phyloP scores from a whole-genome alignment of 1,140 invertebrate species.

The Microvelia longipes region DNA sequence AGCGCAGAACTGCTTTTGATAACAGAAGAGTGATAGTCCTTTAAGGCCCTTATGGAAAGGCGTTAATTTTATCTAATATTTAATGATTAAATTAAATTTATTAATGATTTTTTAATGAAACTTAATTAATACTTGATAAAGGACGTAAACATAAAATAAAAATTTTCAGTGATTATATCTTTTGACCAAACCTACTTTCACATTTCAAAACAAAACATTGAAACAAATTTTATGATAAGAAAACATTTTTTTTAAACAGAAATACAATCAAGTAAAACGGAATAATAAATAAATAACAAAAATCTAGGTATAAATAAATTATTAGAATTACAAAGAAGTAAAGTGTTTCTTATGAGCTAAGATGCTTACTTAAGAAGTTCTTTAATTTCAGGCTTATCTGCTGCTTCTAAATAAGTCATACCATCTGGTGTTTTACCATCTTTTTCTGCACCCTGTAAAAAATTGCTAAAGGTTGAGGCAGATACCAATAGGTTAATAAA shows the following conservation, averaged over 20 bases:
- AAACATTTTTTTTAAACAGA: background rate
- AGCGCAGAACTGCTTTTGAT: background rate
- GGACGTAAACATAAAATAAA: too few relatives aligned
- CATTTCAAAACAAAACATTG: background rate
- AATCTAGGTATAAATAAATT: too few relatives aligned
- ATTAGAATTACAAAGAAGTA: background rate
- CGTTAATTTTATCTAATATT: background rate
- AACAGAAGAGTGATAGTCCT: background rate
- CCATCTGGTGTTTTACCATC: conserved; percentile 74
- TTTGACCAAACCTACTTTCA: background rate
- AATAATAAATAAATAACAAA: background rate
- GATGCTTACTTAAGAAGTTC: conserved; percentile 35
- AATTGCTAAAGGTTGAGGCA: too few relatives aligned
- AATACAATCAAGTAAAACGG: background rate
- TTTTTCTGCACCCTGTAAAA: conserved; percentile 62
- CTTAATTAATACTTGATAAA: too few relatives aligned
- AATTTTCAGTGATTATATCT: too few relatives aligned
- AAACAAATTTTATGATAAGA: background rate
- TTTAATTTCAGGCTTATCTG: conserved; percentile 85
- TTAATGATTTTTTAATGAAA: too few relatives aligned
- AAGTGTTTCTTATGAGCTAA: background rate
- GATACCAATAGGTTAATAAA: too few relatives aligned
- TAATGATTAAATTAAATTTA: too few relatives aligned
- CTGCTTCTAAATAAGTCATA: conserved; percentile 66
- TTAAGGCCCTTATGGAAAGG: background rate